Evolutionary conservation across 2,888 invertebrate species (phyloP).

Genomic region (Cerastis leucographa): DNA sequence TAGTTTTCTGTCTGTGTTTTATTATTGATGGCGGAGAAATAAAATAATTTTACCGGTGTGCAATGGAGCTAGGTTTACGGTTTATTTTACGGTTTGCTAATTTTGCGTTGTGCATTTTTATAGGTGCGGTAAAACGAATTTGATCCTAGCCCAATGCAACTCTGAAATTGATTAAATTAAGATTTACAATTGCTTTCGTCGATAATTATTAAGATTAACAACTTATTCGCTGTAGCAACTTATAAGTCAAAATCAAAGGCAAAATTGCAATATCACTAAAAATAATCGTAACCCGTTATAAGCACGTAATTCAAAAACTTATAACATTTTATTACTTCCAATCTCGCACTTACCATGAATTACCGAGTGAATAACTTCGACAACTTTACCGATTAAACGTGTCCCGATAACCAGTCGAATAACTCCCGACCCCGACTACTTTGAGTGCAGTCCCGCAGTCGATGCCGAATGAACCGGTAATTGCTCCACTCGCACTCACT

Average conservation of each 20-base stretch:
- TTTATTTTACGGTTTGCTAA: conserved; percentile 12
- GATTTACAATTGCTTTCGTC: background rate
- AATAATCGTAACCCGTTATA: conserved; percentile 14
- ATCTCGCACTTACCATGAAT: conserved; percentile 44
- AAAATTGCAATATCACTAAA: background rate
- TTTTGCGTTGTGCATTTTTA: background rate
- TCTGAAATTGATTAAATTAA: background rate
- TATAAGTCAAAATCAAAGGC: background rate
- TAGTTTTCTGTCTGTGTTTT: conserved; percentile 49
- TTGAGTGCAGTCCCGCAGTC: conserved; percentile 27
- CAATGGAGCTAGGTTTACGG: conserved; percentile 15
- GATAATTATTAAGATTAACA: background rate
- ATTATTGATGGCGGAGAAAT: conserved; percentile 50
- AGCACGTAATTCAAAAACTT: conserved; percentile 48
- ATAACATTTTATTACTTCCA: conserved; percentile 43
- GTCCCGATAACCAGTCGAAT: conserved; percentile 58
- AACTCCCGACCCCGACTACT: conserved; percentile 32
- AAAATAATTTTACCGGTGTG: conserved; percentile 39
- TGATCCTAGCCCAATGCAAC: background rate
- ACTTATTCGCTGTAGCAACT: background rate
- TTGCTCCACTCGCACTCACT: conserved; percentile 20
- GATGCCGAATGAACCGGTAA: conserved; percentile 33
- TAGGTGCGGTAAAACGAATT: background rate
- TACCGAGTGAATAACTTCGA: conserved; percentile 40
- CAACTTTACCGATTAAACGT: conserved; percentile 66